Conservation (phyloP, 2,797 vertebrate species). For the Protonibea diacanthus region DNA sequence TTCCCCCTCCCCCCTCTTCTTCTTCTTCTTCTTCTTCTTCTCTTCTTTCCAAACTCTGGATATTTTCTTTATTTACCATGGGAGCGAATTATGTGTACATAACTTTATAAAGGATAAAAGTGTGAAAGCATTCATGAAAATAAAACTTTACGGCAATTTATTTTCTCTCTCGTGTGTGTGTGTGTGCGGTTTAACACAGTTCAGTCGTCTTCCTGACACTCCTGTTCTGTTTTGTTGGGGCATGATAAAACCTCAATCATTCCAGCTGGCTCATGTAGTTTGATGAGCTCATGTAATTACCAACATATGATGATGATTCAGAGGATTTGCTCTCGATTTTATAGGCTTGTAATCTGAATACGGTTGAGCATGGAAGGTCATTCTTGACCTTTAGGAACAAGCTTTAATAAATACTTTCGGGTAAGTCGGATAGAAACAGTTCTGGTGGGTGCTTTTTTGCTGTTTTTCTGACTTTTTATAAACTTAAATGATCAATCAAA, state of each 20-base stretch:
- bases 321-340: not conserved
- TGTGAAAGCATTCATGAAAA: constrained; percentile 83
- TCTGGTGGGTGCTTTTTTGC: no score
- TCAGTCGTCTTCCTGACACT: not conserved
- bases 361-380: not conserved
- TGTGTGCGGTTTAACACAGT: no score
- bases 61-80: constrained; percentile 77
- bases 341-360: not conserved
- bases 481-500: not conserved
- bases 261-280: not conserved
- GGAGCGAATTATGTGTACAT: constrained; percentile 84
- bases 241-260: not conserved
- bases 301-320: no score
- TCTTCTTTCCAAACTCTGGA: constrained; percentile 60
- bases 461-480: not conserved
- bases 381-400: not conserved
- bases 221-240: not conserved
- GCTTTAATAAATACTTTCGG: not conserved
- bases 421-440: not conserved
- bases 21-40: no score
- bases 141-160: constrained; percentile 73
- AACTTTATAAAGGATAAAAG: constrained; percentile 82
- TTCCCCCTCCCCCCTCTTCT: not conserved
- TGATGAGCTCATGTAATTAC: not conserved
- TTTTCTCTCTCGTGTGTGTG: not conserved